A percentile compares a stretch with the other conserved stretches of the same genome.
phyloP scores from a whole-genome alignment of 2,797 vertebrate genomes.

The Esox masquinongy region DNA sequence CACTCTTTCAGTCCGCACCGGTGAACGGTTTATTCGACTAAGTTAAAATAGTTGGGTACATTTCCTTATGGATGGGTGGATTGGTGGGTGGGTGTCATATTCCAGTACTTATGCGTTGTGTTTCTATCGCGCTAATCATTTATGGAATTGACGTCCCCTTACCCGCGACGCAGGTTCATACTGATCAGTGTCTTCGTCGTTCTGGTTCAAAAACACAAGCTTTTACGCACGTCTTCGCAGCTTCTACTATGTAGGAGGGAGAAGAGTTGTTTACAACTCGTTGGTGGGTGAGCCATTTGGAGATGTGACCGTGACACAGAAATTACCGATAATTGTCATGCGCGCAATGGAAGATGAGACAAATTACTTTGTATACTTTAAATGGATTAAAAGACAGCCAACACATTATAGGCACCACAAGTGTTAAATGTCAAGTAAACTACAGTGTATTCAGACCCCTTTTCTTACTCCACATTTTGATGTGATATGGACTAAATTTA shows the following conservation, averaged over 20 bases:
- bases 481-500: too few relatives aligned
- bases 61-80: conserved; percentile 42
- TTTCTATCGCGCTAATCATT: conserved; percentile 62
- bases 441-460: too few relatives aligned
- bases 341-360: not conserved
- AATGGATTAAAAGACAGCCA: not conserved
- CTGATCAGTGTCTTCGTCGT: not conserved
- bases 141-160: conserved; percentile 54
- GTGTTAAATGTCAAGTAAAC: not conserved
- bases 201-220: not conserved
- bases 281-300: not conserved
- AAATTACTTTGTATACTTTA: not conserved
- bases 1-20: conserved; percentile 67
- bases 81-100: conserved; percentile 45
- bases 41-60: conserved; percentile 61
- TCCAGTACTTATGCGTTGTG: conserved; percentile 54
- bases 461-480: too few relatives aligned
- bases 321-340: not conserved
- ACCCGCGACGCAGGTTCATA: conserved; percentile 45
- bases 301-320: not conserved
- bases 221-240: conserved; percentile 10
- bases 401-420: not conserved
- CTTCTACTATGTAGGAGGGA: not conserved
- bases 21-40: conserved; percentile 61
- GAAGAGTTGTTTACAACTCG: not conserved